A percentile compares a stretch with the other conserved stretches of the same genome.
Conservation (phyloP, 2,113 vertebrate species). For the Ceuthmochares aereus region DNA sequence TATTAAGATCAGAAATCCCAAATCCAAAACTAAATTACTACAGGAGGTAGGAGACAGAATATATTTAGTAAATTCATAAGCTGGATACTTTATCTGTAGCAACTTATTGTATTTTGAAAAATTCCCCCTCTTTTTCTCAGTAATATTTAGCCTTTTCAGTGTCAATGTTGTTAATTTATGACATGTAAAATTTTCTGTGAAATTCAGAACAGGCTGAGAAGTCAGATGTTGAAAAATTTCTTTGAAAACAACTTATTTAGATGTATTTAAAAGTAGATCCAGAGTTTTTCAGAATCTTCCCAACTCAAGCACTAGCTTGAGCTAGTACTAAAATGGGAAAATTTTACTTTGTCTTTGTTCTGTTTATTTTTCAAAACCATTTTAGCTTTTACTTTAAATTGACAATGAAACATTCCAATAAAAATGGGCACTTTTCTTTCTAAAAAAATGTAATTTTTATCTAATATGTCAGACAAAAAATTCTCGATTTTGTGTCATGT, state of each 20-base stretch:
- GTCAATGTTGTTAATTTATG: background rate
- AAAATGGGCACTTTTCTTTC: background rate
- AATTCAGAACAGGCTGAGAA: background rate
- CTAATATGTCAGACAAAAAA: background rate
- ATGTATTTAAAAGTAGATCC: background rate
- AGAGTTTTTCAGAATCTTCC: background rate
- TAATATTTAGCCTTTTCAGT: background rate
- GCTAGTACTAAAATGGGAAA: background rate
- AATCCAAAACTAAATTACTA: background rate
- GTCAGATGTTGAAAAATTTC: background rate
- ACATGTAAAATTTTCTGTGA: background rate
- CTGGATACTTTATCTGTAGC: background rate
- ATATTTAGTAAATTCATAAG: background rate
- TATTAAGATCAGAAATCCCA: background rate
- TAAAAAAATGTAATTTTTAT: background rate
- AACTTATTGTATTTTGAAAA: background rate
- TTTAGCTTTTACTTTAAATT: background rate
- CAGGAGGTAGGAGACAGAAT: background rate
- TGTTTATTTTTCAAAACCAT: background rate
- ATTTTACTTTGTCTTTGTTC: background rate
- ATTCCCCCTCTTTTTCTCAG: background rate
- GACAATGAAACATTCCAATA: rapidly evolving
- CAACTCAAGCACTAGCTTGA: background rate
- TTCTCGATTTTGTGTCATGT: background rate
- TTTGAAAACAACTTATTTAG: background rate